A percentile compares a stretch with the other conserved stretches of the same genome.
phyloP scores from a whole-genome alignment of 2,797 vertebrate species.

The Iguana delicatissima region DNA sequence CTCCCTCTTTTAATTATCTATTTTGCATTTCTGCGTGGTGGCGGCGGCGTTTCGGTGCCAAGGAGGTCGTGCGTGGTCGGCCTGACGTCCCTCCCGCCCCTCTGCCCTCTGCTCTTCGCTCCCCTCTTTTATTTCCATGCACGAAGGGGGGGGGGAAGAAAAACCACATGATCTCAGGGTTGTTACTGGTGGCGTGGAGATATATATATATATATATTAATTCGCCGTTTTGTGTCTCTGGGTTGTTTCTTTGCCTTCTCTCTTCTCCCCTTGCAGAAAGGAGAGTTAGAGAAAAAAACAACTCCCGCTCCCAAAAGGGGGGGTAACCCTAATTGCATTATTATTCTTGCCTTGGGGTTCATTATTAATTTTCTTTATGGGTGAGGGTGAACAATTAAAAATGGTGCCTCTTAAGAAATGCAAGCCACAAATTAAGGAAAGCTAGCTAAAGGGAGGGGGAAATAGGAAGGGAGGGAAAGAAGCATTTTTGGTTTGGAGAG shows the following conservation, averaged over 20 bases:
- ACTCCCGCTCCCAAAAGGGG: too few species aligned
- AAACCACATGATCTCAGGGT: neutral
- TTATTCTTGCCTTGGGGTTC: too few species aligned
- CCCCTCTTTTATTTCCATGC: neutral
- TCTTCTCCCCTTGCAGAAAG: too few species aligned
- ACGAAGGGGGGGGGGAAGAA: neutral
- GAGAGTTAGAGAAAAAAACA: neutral
- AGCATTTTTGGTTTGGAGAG: neutral
- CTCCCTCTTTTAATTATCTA: neutral
- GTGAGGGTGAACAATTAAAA: too few species aligned
- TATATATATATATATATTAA: too few species aligned
- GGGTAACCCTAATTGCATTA: too few species aligned
- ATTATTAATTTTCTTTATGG: too few species aligned
- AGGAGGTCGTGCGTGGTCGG: neutral
- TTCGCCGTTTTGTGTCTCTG: too few species aligned
- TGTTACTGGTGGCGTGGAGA: too few species aligned
- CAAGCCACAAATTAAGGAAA: too few species aligned
- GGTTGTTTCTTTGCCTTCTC: neutral
- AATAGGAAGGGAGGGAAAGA: neutral
- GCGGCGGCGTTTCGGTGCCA: neutral
- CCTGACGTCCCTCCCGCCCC: neutral
- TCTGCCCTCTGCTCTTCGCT: neutral
- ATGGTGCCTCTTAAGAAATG: too few species aligned
- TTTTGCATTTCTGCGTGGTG: neutral
- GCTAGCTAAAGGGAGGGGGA: neutral